Conservation (phyloP, 2,113 vertebrate genomes). For the Hippocampus guttulatus region DNA sequence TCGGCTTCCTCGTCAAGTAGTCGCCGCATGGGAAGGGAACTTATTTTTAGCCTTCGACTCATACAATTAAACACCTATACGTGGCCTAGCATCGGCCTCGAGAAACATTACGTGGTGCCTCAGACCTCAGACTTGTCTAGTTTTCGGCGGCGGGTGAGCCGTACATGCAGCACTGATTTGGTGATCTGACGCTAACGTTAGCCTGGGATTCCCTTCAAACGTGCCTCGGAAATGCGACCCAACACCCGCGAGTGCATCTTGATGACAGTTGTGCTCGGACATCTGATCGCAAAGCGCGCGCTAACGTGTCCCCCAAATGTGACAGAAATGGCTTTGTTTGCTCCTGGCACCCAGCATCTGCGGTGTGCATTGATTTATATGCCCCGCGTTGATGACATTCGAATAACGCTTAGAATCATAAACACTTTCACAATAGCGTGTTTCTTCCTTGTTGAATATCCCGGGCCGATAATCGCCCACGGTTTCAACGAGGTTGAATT, state of each 20-base stretch:
- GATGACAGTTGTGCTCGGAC: not conserved
- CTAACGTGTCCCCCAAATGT: not conserved
- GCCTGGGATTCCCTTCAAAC: conserved; percentile 6
- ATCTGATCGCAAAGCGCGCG: not conserved
- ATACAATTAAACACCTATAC: not conserved
- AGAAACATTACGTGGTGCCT: not conserved
- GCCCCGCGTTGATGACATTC: not conserved
- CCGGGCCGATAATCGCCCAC: not conserved
- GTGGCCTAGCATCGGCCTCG: not conserved
- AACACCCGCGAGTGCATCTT: not conserved
- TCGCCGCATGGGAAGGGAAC: conserved; percentile 6
- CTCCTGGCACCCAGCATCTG: not conserved
- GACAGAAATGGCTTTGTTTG: conserved; percentile 7
- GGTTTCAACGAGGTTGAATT: not conserved
- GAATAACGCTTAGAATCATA: not conserved
- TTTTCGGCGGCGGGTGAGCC: not conserved
- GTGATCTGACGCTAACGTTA: conserved; percentile 9
- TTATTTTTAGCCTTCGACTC: not conserved
- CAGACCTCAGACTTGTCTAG: not conserved
- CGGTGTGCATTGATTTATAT: too few species aligned
- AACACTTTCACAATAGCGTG: not conserved
- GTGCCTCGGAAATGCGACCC: not conserved
- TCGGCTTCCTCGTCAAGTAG: conserved; percentile 17
- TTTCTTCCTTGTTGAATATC: too few species aligned
- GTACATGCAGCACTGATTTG: not conserved